Evolutionary conservation across 2,797 vertebrate genomes (phyloP), one percentile per base, ranked within the genome.

Genomic region (Girardinus metallicus): DNA sequence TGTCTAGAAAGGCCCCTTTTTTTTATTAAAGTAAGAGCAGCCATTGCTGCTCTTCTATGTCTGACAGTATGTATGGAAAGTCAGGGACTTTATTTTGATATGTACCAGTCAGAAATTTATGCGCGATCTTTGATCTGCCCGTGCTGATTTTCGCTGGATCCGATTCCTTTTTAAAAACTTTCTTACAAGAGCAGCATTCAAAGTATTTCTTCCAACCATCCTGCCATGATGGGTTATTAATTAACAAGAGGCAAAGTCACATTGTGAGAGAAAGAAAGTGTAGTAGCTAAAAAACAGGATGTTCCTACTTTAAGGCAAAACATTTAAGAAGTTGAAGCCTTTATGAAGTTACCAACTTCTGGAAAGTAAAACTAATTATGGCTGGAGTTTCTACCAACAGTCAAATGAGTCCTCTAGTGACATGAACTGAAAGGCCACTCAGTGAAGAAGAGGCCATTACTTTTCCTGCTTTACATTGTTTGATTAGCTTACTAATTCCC

Each of bases 1-100:
- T 88, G 84, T 88, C 88, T 75, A 91, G 81, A 94, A 93, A 94
- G 87, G 88, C 81, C 88, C 74, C 47, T 49, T 90, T 89, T 81
- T 47, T 68, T 86, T 92, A 85, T 77, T 46, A 80, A 83, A 84
- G 75, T 76, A 68, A 68, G 64, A 73, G 60, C 49, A 88, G 80
- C 47, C 73, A 88, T 91, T 75, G 75, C 73, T n/a, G 53, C 82
- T 68, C 49, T 81, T 85, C 82, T 74, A 16, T 83, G 74, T 75
- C 77, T 80, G 80, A 77, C 46, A n/a, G 26, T 71, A 49, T 46
- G 41, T 76, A 23, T 5, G 36, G 15, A 79, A 78, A 86, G 89
- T 89, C 87, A 64, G 82, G 80, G 84, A 72, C 80, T 91, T 84
- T 43, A n/a, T 71, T 71, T 44, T 29, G 26, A 71, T 29, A 8